These are phyloP conservation scores for Aleiodes testaceus DNA, from an alignment of 2,888 invertebrate species.

Conservation along the genomic window DNA sequence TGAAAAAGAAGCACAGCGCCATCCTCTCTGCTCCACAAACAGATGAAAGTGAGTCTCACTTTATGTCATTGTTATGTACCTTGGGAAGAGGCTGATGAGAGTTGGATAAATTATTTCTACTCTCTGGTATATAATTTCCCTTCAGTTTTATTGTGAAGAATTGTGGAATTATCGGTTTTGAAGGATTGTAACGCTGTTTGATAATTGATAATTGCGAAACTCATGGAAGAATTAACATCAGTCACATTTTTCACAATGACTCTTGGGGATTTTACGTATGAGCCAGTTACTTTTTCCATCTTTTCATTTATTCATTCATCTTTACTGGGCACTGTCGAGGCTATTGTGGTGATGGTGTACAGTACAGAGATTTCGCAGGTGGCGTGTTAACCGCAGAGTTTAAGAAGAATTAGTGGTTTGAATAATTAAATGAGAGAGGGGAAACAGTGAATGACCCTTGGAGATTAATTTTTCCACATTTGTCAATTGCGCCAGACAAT, in stretches of 20 bases:
- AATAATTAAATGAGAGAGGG: background rate
- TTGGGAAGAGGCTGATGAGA: background rate
- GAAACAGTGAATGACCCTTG: background rate
- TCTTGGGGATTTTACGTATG: background rate
- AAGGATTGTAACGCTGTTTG: too few species aligned
- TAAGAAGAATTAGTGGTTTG: slow-evolving; percentile 12
- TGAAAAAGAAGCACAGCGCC: slow-evolving; percentile 99
- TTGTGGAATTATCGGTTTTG: too few species aligned
- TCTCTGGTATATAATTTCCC: too few species aligned
- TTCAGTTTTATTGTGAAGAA: too few species aligned
- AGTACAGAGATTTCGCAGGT: slow-evolving; percentile 1
- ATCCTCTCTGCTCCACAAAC: slow-evolving; percentile 98
- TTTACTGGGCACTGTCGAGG: background rate
- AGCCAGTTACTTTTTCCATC: background rate
- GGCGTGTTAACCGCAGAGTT: slow-evolving; percentile 16
- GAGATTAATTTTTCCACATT: too few species aligned
- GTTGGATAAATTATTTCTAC: too few species aligned
- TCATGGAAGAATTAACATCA: too few species aligned
- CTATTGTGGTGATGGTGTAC: background rate
- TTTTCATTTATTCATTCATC: background rate
- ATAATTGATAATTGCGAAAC: too few species aligned
- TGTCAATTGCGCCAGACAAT: too few species aligned
- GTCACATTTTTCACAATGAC: background rate
- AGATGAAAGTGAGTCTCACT: slow-evolving; percentile 91
- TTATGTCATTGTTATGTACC: slow-evolving; percentile 3